Evolutionary conservation across 2,888 invertebrate genomes (phyloP).

Genomic region (Lithophane socia): DNA sequence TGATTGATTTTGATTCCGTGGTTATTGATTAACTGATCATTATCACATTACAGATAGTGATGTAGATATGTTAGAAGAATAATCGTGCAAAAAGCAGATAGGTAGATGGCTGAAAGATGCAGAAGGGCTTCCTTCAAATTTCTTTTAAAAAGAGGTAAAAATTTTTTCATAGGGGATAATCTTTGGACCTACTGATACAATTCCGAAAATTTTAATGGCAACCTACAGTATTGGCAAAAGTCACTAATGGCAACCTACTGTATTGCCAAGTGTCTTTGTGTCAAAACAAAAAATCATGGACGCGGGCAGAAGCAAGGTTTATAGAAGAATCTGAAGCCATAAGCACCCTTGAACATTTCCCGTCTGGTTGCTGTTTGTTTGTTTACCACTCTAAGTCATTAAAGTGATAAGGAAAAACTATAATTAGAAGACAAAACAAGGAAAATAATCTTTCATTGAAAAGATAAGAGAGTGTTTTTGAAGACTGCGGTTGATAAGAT

Average conservation of each 20-base stretch:
- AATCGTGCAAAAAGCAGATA: neutral
- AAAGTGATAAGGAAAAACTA: neutral
- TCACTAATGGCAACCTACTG: neutral
- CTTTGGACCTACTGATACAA: neutral
- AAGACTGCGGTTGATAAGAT: slow-evolving; percentile 7
- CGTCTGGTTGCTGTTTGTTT: too few relatives aligned
- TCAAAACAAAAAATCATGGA: too few relatives aligned
- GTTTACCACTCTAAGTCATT: neutral
- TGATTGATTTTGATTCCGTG: neutral
- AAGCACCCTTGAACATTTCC: neutral
- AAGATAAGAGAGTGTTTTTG: neutral
- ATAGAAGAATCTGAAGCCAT: too few relatives aligned
- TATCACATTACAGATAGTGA: neutral
- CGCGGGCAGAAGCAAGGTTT: too few relatives aligned
- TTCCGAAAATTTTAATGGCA: neutral
- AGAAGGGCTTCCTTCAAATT: neutral
- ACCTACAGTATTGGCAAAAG: too few relatives aligned
- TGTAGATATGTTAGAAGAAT: neutral
- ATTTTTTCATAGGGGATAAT: neutral
- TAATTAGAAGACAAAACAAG: slow-evolving; percentile 6
- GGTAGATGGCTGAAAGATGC: neutral
- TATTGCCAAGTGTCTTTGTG: neutral
- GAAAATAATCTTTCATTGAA: neutral
- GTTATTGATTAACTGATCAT: neutral
- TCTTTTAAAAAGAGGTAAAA: neutral